A percentile compares a stretch with the other conserved stretches of the same genome.
phyloP scores from a whole-genome alignment of 2,113 vertebrate genomes.

The Carollia perspicillata region DNA sequence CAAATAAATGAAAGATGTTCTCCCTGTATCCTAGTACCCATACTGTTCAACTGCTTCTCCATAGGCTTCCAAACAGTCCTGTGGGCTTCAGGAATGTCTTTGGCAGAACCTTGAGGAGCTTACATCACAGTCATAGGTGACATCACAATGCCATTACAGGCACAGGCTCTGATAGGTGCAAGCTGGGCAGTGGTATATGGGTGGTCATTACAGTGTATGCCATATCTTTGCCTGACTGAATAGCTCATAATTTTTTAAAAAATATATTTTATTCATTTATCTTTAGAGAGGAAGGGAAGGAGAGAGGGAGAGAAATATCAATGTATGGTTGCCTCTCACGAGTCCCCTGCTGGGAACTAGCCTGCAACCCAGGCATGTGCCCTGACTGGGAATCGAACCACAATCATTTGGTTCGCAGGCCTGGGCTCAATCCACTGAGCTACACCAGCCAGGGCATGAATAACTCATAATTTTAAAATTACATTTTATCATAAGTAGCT shows the following conservation, averaged over 20 bases:
- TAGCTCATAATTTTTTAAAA: conserved; percentile 17
- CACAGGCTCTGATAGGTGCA: neutral
- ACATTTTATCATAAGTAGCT: conserved; percentile 23
- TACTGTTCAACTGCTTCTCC: neutral
- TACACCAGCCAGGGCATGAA: too few relatives aligned
- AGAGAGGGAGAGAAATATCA: too few relatives aligned
- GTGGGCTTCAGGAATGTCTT: conserved; percentile 1
- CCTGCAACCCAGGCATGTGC: too few relatives aligned
- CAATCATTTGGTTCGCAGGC: too few relatives aligned
- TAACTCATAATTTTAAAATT: conserved; percentile 27
- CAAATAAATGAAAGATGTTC: neutral
- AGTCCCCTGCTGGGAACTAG: too few relatives aligned
- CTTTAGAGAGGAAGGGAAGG: too few relatives aligned
- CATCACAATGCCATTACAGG: too few relatives aligned
- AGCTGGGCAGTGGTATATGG: neutral
- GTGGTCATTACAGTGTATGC: neutral
- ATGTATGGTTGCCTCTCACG: too few relatives aligned
- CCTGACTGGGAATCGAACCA: too few relatives aligned
- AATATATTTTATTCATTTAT: too few relatives aligned
- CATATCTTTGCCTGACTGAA: neutral
- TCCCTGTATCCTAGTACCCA: neutral
- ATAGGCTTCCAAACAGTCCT: neutral
- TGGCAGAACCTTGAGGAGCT: conserved; percentile 10
- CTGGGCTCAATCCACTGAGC: too few relatives aligned
- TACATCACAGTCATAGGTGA: neutral